These are phyloP conservation scores for Ctenosaura bakeri DNA, from an alignment of 2,797 vertebrate genomes.

Conservation along the genomic window DNA sequence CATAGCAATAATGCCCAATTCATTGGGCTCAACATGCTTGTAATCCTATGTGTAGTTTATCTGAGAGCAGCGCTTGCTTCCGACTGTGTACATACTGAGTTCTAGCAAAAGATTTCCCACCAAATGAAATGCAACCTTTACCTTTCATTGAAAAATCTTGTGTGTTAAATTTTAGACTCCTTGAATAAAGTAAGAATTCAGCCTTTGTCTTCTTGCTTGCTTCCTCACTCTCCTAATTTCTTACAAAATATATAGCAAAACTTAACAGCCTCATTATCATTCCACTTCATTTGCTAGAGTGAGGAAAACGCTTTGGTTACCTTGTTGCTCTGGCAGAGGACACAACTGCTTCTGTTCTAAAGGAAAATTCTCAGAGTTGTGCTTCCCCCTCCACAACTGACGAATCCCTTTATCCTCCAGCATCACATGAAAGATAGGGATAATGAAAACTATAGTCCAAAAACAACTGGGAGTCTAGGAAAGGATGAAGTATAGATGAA, in stretches of 20 bases:
- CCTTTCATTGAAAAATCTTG: not conserved
- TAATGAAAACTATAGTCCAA: not conserved
- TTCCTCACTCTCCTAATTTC: not conserved
- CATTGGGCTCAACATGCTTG: not conserved
- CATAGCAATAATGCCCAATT: not conserved
- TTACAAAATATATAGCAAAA: too few species aligned
- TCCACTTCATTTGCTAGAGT: not conserved
- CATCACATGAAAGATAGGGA: not conserved
- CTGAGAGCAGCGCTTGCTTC: not conserved
- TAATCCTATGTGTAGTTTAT: not conserved
- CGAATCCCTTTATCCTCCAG: not conserved
- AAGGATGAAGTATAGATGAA: not conserved
- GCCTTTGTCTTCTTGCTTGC: not conserved
- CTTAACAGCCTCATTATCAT: not conserved
- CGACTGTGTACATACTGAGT: not conserved
- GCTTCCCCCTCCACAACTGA: not conserved
- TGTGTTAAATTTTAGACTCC: not conserved
- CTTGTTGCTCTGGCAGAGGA: not conserved
- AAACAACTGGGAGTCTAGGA: not conserved
- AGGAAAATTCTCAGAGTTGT: not conserved
- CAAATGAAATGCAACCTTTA: not conserved
- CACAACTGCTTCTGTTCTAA: not conserved
- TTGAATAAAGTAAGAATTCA: not conserved
- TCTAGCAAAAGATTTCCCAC: not conserved
- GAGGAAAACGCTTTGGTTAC: not conserved